These are phyloP conservation scores for Baronia brevicornis DNA, from an alignment of 2,888 invertebrate species.

Conservation along the genomic window DNA sequence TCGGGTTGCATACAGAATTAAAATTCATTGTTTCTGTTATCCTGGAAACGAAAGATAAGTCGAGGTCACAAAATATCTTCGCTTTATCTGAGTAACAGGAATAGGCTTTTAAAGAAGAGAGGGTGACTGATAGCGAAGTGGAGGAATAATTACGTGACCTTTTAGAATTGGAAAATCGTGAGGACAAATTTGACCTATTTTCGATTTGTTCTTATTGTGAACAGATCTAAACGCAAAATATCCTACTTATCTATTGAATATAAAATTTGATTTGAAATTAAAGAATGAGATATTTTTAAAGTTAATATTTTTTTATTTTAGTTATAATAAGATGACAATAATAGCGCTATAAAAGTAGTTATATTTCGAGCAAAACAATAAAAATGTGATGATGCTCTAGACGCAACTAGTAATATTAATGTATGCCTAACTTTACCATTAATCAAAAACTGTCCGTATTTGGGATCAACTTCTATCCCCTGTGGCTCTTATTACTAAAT, in stretches of 20 bases:
- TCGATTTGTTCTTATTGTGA: no score
- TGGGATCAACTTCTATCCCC: no score
- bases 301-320: no score
- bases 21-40: conserved; percentile 74
- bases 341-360: no score
- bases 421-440: conserved; percentile 14
- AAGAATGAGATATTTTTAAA: no score
- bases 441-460: conserved; percentile 15
- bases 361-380: no score
- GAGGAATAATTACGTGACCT: conserved; percentile 59
- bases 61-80: conserved; percentile 65
- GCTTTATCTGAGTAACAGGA: conserved; percentile 66
- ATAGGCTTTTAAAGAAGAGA: conserved; percentile 66
- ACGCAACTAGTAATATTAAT: conserved; percentile 17
- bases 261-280: no score
- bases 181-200: conserved; percentile 17
- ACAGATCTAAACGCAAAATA: no score
- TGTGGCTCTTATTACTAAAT: no score
- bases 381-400: no score
- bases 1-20: conserved; percentile 52
- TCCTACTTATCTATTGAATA: no score
- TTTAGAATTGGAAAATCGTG: conserved; percentile 42
- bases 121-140: conserved; percentile 41
- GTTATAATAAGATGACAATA: no score
- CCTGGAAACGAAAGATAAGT: conserved; percentile 58